Evolutionary conservation across 2,888 invertebrate species (phyloP), one percentile per base, ranked within the genome.

Genomic region (Drosophila multiciliata): DNA sequence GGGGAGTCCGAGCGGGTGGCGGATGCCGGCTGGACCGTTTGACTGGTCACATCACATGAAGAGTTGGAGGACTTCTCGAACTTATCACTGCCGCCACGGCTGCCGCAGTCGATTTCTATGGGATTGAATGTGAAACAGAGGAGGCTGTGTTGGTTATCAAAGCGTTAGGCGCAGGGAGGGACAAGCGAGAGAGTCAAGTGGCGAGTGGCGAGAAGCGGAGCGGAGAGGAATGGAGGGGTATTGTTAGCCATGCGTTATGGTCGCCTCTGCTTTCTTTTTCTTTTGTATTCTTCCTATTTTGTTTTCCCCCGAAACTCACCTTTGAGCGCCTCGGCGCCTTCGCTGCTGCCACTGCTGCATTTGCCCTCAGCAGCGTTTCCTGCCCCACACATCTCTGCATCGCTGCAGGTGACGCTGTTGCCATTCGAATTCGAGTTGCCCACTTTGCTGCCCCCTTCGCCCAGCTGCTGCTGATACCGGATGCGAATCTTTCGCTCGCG

Each of bases 381-480:
- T n/a, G 69, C 45, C n/a, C 55, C 55, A 35, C 86, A 80, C 2
- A 78, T 72, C 35, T 78, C 81, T 17, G 75, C 75, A 17, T 82
- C 83, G 70, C 75, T 75, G 77, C 80, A 79, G 66, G 70, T 75
- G 66, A 78, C 82, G 45, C 80, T 90, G 70, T 64, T 78, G 6
- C 71, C 80, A 32, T 70, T 90, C 54, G 83, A 59, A 69, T 59
- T 89, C 6, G 72, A 35, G 48, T 80, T 92, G 96, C 95, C 93
- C 96, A 95, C 93, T 96, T 89, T 89, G 40, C 93, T 97, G 64
- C 52, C 61, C 85, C 96, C 94, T 0, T 66, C 90, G 93, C 97
- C 97, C 76, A 98, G 93, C 91, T 98, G 97, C 83, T 98, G 97
- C 91, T 98, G 97, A 66, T 97, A 94, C 87, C 97, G 95, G 91